Conservation (phyloP, 2,113 vertebrate genomes). For the Todiramphus chloris region DNA sequence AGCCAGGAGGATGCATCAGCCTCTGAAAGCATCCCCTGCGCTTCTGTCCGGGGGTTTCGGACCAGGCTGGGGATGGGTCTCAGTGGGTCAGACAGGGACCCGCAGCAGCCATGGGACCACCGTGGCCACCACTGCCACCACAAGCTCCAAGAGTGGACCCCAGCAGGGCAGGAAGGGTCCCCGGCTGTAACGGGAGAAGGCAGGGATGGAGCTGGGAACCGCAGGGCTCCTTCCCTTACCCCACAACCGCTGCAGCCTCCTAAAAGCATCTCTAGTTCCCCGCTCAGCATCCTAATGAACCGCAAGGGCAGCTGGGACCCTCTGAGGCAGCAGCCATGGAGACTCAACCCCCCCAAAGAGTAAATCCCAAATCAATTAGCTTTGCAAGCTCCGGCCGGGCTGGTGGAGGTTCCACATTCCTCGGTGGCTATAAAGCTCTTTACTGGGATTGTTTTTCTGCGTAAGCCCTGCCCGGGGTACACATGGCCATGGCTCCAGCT, state of each 20-base stretch:
- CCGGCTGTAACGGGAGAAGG: background rate
- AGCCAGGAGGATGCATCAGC: accelerated
- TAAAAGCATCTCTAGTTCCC: conserved; percentile 51
- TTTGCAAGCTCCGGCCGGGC: conserved; percentile 4
- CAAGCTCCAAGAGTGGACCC: accelerated
- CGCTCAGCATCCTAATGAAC: conserved; percentile 55
- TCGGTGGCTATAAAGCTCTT: conserved; percentile 58
- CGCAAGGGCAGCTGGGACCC: conserved; percentile 51
- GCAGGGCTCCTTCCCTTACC: conserved; percentile 22
- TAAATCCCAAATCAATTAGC: conserved; percentile 63
- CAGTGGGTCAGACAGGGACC: background rate
- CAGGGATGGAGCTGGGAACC: background rate
- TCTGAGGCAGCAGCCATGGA: conserved; percentile 33
- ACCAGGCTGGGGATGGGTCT: background rate
- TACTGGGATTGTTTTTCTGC: conserved; percentile 44
- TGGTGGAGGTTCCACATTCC: conserved; percentile 57
- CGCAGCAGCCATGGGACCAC: accelerated
- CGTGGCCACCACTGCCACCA: accelerated
- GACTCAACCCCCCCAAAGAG: conserved; percentile 31
- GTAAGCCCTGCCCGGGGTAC: conserved; percentile 29
- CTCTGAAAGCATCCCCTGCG: background rate
- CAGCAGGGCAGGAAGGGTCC: background rate
- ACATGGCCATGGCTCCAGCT: background rate
- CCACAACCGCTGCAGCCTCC: conserved; percentile 33
- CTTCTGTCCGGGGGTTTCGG: background rate